A percentile compares a stretch with the other conserved stretches of the same genome.
Conservation (phyloP, 2,888 invertebrate species). For the Tetragonisca angustula region DNA sequence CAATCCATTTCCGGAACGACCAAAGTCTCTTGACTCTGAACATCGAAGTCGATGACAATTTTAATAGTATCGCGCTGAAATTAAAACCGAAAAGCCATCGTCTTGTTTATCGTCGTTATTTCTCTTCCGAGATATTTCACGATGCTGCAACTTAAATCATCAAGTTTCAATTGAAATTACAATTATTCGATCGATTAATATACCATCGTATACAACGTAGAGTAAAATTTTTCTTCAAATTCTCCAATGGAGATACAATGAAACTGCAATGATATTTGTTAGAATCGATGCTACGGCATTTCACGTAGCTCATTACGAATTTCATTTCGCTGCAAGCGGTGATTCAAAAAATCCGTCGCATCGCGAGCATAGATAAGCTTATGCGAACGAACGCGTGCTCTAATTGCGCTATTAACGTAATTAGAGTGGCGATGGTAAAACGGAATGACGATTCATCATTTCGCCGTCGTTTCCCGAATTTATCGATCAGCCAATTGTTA, state of each 20-base stretch:
- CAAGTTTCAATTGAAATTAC: no score
- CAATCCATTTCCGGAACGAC: neutral
- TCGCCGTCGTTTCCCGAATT: conserved; percentile 18
- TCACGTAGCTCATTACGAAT: neutral
- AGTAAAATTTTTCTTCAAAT: neutral
- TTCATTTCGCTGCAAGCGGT: neutral
- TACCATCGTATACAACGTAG: no score
- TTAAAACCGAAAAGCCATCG: neutral
- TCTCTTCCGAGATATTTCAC: neutral
- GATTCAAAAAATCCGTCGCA: conserved; percentile 8
- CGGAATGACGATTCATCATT: conserved; percentile 46
- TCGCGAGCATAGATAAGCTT: conserved; percentile 7
- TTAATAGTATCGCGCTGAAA: neutral
- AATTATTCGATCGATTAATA: neutral
- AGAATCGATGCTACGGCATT: neutral
- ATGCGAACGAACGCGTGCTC: conserved; percentile 15
- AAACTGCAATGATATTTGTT: neutral
- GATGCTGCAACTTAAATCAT: neutral
- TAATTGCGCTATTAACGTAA: conserved; percentile 47
- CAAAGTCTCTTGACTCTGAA: neutral
- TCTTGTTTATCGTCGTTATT: neutral
- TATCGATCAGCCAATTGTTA: conserved; percentile 25
- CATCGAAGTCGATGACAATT: neutral
- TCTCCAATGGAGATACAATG: neutral
- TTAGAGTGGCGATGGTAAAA: conserved; percentile 33